phyloP scores from a whole-genome alignment of 2,888 invertebrate genomes.

The Deroplatys truncata region DNA sequence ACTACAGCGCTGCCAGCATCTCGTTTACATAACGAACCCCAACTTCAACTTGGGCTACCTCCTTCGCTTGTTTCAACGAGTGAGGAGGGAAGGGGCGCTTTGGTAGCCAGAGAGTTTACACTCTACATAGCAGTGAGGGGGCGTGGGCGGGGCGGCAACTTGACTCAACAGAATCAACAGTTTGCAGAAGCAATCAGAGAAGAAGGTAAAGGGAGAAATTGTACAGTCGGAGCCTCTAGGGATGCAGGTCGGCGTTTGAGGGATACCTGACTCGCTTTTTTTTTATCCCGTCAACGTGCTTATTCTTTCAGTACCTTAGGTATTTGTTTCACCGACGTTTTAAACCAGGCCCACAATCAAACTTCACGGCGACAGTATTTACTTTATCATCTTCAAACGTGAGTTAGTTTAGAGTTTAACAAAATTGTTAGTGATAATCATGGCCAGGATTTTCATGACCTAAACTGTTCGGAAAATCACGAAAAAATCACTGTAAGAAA shows the following conservation, averaged over 20 bases:
- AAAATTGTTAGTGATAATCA: too few relatives aligned
- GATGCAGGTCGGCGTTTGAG: not conserved
- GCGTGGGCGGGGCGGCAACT: not conserved
- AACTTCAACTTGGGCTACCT: conserved; percentile 1
- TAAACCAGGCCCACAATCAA: too few relatives aligned
- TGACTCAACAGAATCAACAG: conserved; percentile 25
- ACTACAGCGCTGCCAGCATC: not conserved
- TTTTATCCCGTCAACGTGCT: not conserved
- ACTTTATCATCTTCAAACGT: too few relatives aligned
- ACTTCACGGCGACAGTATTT: too few relatives aligned
- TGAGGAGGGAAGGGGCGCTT: not conserved
- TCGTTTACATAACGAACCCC: conserved; percentile 14
- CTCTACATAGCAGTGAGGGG: not conserved
- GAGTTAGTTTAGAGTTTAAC: too few relatives aligned
- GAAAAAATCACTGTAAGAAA: too few relatives aligned
- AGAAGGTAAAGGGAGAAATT: not conserved
- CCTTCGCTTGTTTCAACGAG: not conserved
- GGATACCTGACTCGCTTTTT: not conserved
- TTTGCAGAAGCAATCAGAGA: conserved; percentile 28
- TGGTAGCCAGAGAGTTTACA: conserved; percentile 9
- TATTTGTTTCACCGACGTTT: too few relatives aligned
- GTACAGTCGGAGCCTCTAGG: conserved; percentile 7
- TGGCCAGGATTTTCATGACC: too few relatives aligned
- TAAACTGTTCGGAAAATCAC: too few relatives aligned
- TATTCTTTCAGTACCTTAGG: too few relatives aligned